These are phyloP conservation scores for Leucopsar rothschildi DNA, from an alignment of 2,113 vertebrate genomes.

Conservation along the genomic window DNA sequence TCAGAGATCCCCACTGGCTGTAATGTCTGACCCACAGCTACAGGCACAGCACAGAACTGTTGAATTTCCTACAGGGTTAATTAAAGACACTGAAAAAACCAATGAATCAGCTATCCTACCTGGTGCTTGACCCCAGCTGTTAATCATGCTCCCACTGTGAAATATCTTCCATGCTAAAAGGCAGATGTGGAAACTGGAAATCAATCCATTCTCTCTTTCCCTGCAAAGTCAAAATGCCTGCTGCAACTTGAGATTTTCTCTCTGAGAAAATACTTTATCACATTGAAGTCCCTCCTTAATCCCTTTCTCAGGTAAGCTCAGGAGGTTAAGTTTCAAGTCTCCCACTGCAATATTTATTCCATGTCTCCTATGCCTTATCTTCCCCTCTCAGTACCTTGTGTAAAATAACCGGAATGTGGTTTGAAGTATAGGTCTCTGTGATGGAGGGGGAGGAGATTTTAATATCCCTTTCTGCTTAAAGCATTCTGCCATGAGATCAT, in stretches of 20 bases:
- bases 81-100: background rate
- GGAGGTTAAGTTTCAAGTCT: background rate
- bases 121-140: background rate
- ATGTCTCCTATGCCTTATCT: background rate
- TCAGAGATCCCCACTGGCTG: background rate
- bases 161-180: background rate
- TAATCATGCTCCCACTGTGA: background rate
- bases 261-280: background rate
- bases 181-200: background rate
- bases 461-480: background rate
- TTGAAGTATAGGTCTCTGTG: background rate
- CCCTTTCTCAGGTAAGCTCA: background rate
- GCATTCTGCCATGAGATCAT: background rate
- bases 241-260: background rate
- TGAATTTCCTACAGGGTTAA: background rate
- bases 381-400: background rate
- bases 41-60: background rate
- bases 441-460: accelerated
- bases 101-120: background rate
- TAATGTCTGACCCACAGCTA: background rate
- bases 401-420: background rate
- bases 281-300: background rate
- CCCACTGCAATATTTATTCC: background rate
- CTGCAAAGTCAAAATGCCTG: background rate
- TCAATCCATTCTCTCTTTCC: background rate